Percentiles rank a stretch among this genome's conserved stretches.
Conservation (phyloP, 2,797 vertebrate species). For the Dipus sagitta region DNA sequence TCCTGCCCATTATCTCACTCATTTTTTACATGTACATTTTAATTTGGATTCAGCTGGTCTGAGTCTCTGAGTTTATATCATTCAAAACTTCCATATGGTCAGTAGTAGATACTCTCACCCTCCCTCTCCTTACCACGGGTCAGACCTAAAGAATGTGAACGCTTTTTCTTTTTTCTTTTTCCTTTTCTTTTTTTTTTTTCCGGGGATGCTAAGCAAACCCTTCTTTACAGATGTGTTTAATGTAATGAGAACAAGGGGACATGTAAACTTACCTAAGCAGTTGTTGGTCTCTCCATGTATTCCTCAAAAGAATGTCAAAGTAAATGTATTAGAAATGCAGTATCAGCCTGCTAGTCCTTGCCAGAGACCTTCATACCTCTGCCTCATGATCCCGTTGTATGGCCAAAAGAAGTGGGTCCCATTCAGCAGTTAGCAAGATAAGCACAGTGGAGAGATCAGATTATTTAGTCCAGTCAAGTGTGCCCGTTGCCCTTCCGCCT, state of each 20-base stretch:
- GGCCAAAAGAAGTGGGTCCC: conserved; percentile 73
- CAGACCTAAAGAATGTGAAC: conserved; percentile 98
- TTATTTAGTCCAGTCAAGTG: neutral
- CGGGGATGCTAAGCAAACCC: conserved; percentile 91
- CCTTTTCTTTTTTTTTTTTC: conserved; percentile 79
- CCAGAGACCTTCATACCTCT: conserved; percentile 85
- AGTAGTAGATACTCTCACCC: conserved; percentile 88
- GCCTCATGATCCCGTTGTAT: conserved; percentile 76
- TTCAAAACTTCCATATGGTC: conserved; percentile 88
- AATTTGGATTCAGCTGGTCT: conserved; percentile 94
- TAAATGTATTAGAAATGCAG: conserved; percentile 86
- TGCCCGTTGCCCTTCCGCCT: neutral
- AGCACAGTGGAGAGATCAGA: neutral
- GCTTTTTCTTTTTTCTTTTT: conserved; percentile 79
- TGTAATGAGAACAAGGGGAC: conserved; percentile 87
- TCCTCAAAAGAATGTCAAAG: conserved; percentile 86
- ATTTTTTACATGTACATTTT: conserved; percentile 87
- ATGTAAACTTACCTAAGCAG: conserved; percentile 84
- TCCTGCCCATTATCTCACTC: conserved; percentile 73
- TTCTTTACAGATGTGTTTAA: conserved; percentile 87
- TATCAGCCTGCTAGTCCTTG: conserved; percentile 88
- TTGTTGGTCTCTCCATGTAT: conserved; percentile 86
- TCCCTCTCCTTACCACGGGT: conserved; percentile 89
- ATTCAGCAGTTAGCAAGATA: neutral
- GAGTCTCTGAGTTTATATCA: conserved; percentile 90